These are phyloP conservation scores for Riparia riparia DNA, from an alignment of 2,113 vertebrate genomes.

Conservation along the genomic window DNA sequence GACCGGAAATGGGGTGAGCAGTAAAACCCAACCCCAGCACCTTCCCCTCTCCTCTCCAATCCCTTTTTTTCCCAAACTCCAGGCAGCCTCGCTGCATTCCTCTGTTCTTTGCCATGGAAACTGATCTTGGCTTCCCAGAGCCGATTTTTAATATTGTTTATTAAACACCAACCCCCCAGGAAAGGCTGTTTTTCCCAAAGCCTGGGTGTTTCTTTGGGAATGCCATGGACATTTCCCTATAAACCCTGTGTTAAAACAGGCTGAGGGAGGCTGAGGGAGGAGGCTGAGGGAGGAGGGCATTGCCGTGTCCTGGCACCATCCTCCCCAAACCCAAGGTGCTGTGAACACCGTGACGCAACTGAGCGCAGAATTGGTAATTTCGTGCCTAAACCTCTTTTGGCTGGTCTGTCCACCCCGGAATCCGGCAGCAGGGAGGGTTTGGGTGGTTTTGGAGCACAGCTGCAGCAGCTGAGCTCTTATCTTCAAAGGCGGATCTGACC, in stretches of 20 bases:
- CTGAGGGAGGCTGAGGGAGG: too few relatives aligned
- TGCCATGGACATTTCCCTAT: fast-evolving
- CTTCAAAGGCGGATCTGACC: constrained; percentile 35
- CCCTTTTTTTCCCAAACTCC: neutral
- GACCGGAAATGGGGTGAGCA: neutral
- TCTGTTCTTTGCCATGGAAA: constrained; percentile 32
- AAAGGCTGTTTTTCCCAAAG: neutral
- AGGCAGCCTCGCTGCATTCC: neutral
- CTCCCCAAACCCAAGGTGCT: neutral
- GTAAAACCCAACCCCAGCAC: neutral
- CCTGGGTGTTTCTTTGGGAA: neutral
- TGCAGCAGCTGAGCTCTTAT: neutral
- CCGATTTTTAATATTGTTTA: neutral
- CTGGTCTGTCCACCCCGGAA: fast-evolving
- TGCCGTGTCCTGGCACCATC: neutral
- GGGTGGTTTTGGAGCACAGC: neutral
- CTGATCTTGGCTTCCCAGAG: neutral
- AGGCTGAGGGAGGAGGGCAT: neutral
- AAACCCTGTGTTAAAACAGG: fast-evolving
- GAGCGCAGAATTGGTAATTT: neutral
- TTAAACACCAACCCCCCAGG: neutral
- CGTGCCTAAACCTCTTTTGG: neutral
- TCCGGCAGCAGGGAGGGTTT: neutral
- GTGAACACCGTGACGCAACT: neutral
- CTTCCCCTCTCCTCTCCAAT: neutral